Evolutionary conservation across 2,888 invertebrate genomes (phyloP), one percentile per base, ranked within the genome.

Genomic region (Penaeus monodon): DNA sequence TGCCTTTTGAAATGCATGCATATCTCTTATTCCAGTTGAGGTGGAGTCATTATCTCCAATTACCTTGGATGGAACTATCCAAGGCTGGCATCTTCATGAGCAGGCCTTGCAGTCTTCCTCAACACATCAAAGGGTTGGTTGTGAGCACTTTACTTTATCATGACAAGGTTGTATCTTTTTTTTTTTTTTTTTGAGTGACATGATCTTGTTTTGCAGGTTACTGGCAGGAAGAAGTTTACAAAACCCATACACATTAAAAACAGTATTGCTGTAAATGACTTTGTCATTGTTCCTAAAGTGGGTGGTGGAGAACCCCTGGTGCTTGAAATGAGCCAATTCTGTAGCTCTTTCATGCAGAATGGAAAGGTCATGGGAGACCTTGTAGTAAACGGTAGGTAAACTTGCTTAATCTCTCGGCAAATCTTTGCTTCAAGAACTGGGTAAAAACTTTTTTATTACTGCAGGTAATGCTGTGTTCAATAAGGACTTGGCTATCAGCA

Each of bases 381-480:
- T 44, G 38, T n/a, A 8, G 38, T 44, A 44, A 44, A 70, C 24
- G 81, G 70, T 29, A 49, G 27, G n/a, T 81, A 14, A 29, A 68
- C 22, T 38, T 17, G 12, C n/a, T 73, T 3, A 81, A 44, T 7
- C 49, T 81, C 38, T n/a, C 27, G n/a, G n/a, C n/a, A 22, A 38
- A n/a, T 2, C 6, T 38, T n/a, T 49, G 0, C 3, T 77, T 44
- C 3, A 38, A 38, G 1, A 22, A 44, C 3, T 10, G 12, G 27
- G 65, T 10, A 17, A 0, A 3, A 22, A n/a, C 2, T 24, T 66
- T 68, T 38, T 8, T 12, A n/a, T 2, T 44, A 8, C 20, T 57
- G n/a, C 81, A 81, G 81, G 81, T 17, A 22, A 81, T 49, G 81
- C 70, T 4, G 14, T 44, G 49, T 81, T 81, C 27, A 49, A 44